Evolutionary conservation across 1,140 invertebrate species (phyloP), one percentile per base, ranked within the genome.

Genomic region (Euschistus heros): DNA sequence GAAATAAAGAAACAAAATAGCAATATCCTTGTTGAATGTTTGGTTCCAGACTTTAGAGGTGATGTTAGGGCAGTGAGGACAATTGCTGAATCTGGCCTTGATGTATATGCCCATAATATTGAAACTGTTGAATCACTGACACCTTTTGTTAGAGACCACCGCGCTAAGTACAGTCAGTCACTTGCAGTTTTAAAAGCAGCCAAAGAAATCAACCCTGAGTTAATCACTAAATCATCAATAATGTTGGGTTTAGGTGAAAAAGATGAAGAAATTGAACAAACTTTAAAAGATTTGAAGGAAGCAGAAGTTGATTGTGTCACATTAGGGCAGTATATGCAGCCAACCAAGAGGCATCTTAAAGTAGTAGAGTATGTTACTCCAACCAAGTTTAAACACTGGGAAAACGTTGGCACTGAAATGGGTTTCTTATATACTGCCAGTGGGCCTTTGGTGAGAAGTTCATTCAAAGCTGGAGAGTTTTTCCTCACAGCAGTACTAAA

Each of bases 321-420:
- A 1, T 77, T 99, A 8, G 97, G 97, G 0, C 97, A 99, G 75
- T 99, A 99, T 75, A 99, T 99, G 94, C 97, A 99, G 75, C 96
- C 97, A 0, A 98, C 96, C 2, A 98, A 97, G 74, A 81, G 86
- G 60, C 97, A 99, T 79, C 78, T 98, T 6, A 94, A 94, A 80
- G 94, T 98, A 0, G 87, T 90, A 60, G 96, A 99, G 76, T 99
- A 98, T 78, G 88, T 99, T 0, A 97, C 93, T 0, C 96, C 96
- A 0, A 89, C 90, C 68, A 97, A 95, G 76, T 99, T 94, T 75
- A 84, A 91, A 71, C 77, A 88, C 66, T 99, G 94, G 95, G 88
- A 97, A 77, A 78, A 84, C 30, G 73, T 86, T 5, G 97, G 97
- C 0, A 82, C 87, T 65, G 77, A 89, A 73, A 73, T 98, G 68